These are phyloP conservation scores for Lepus americanus DNA, from an alignment of 2,113 vertebrate genomes.

Conservation along the genomic window DNA sequence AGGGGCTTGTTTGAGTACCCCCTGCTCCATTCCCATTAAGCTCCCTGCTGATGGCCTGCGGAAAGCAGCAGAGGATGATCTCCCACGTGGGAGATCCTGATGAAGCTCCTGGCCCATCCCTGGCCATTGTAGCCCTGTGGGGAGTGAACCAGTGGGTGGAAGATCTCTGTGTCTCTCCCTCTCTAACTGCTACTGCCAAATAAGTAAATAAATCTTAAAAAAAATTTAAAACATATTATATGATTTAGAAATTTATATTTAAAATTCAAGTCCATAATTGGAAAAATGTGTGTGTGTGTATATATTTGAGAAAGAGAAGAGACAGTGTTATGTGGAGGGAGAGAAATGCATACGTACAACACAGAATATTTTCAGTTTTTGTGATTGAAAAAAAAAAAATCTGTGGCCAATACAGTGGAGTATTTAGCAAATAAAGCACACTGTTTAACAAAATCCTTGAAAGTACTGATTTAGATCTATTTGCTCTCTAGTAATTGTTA, in stretches of 20 bases:
- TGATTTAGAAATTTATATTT: conserved; percentile 28
- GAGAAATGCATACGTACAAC: not conserved
- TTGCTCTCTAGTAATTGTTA: conserved; percentile 4
- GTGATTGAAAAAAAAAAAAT: not conserved
- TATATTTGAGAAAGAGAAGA: not conserved
- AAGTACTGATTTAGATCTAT: not conserved
- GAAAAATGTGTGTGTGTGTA: rapidly evolving
- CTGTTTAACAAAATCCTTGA: not conserved
- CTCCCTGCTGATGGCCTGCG: too few species aligned
- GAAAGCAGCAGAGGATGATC: too few species aligned
- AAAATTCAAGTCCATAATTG: not conserved
- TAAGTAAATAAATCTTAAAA: not conserved
- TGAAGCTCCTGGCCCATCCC: too few species aligned
- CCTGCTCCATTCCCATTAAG: too few species aligned
- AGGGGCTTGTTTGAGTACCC: too few species aligned
- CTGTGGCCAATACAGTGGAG: not conserved
- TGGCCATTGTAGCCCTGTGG: too few species aligned
- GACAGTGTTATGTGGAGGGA: not conserved
- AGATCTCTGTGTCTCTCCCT: too few species aligned
- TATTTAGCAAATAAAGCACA: not conserved
- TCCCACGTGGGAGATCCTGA: too few species aligned
- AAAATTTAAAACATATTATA: not conserved
- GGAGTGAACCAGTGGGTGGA: too few species aligned
- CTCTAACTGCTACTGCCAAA: too few species aligned
- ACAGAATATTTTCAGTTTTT: not conserved